Evolutionary conservation across 2,888 invertebrate species (phyloP), one percentile per base, ranked within the genome.

Genomic region (Ichneumon xanthorius): DNA sequence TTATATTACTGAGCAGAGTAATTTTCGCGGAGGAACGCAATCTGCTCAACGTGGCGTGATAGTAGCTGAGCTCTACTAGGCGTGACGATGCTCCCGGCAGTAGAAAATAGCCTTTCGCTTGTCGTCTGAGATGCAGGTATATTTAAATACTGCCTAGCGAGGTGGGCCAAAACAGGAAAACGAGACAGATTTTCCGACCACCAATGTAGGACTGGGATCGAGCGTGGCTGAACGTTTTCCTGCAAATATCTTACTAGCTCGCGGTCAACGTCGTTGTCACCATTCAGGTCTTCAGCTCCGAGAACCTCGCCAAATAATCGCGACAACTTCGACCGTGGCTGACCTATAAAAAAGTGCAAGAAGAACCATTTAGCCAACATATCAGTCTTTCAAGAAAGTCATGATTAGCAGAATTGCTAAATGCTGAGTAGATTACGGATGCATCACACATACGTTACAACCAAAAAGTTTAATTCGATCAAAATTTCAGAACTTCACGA

Each of bases 71-170:
- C 63, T 63, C 80, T 45, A 26, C 22, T 73, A n/a, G 63, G 53
- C 16, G 80, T 80, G 9, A 73, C 73, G 50, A 80, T 80, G 37
- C 73, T 26, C n/a, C n/a, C n/a, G n/a, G n/a, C n/a, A n/a, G n/a
- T n/a, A n/a, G n/a, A n/a, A n/a, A n/a, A n/a, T n/a, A 70, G 55
- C 5, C 70, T 33, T 58, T 79, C 78, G 19, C 78, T 79, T 4
- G 55, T 58, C 14, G 67, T 67, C 26, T 79, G 78, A 5, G 37
- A 37, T 37, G 37, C 37, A 37, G 37, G 37, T 7, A 37, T 37
- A 37, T 37, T 37, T 7, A 58, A 37, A 37, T 79, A 79, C 40
- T 55, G 33, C 5, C 30, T 58, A 9, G 61, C 78, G 58, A 70
- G 14, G 3, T 22, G 19, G 5, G 48, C 48, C 26, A 70, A 14